phyloP scores from a whole-genome alignment of 2,113 vertebrate genomes.

The Narcine bancroftii region DNA sequence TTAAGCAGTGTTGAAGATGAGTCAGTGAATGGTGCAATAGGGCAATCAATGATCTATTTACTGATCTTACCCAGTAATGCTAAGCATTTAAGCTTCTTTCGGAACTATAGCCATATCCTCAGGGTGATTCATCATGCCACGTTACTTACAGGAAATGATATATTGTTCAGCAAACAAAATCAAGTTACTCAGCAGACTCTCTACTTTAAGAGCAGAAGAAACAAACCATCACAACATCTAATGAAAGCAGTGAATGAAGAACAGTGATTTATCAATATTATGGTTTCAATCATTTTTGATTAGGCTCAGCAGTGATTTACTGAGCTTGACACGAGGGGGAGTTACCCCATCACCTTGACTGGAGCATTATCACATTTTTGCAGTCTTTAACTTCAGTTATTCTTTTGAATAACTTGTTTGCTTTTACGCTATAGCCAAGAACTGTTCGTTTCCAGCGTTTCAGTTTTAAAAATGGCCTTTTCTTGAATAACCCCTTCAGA shows the following conservation, averaged over 20 bases:
- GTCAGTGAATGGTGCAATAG: neutral
- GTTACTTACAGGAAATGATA: neutral
- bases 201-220: too few species aligned
- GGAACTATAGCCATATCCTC: too few species aligned
- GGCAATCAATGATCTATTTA: neutral
- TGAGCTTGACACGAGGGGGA: too few species aligned
- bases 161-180: neutral
- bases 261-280: neutral
- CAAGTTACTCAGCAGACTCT: neutral
- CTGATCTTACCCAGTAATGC: neutral
- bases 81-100: too few species aligned
- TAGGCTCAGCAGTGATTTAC: too few species aligned
- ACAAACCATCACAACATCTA: too few species aligned
- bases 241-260: too few species aligned
- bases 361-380: too few species aligned
- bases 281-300: neutral
- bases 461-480: neutral
- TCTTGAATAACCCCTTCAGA: neutral
- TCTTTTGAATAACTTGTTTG: neutral
- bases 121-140: too few species aligned
- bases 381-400: neutral
- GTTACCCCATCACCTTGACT: too few species aligned
- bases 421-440: neutral
- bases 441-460: neutral
- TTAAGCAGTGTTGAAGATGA: neutral